Conservation (phyloP, 2,113 vertebrate species). For the Gymnocephalus cernua region DNA sequence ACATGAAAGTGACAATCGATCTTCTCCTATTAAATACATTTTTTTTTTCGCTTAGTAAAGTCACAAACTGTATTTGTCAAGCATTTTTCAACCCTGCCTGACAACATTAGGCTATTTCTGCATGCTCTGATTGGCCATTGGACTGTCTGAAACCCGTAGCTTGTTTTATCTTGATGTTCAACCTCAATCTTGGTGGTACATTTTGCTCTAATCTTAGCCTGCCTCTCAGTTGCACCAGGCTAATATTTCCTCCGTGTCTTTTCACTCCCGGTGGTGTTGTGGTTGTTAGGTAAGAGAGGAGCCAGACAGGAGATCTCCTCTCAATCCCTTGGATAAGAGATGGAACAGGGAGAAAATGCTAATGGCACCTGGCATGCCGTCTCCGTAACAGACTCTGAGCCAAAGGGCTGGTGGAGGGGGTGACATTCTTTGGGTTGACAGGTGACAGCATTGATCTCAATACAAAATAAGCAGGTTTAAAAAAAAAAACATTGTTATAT, state of each 20-base stretch:
- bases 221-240: not conserved
- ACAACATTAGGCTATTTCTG: not conserved
- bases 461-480: not conserved
- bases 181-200: not conserved
- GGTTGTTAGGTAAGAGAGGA: conserved; percentile 52
- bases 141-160: not conserved
- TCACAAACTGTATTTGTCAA: not conserved
- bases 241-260: conserved; percentile 21
- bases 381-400: conserved; percentile 30
- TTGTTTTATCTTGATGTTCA: not conserved
- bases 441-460: not conserved
- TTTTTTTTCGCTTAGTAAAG: not conserved
- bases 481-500: not conserved
- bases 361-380: conserved; percentile 10
- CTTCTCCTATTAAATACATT: not conserved
- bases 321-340: conserved; percentile 61
- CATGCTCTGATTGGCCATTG: not conserved
- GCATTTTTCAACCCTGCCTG: not conserved
- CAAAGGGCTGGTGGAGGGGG: not conserved
- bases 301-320: conserved; percentile 51
- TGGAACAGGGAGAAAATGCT: conserved; percentile 32
- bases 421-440: conserved; percentile 3
- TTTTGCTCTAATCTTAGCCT: not conserved
- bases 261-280: conserved; percentile 13
- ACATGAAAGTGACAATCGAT: not conserved